Percentiles rank a stretch among this genome's conserved stretches.
Evolutionary conservation across 2,888 invertebrate species (phyloP).

Genomic region (Coleophora flavipennella): DNA sequence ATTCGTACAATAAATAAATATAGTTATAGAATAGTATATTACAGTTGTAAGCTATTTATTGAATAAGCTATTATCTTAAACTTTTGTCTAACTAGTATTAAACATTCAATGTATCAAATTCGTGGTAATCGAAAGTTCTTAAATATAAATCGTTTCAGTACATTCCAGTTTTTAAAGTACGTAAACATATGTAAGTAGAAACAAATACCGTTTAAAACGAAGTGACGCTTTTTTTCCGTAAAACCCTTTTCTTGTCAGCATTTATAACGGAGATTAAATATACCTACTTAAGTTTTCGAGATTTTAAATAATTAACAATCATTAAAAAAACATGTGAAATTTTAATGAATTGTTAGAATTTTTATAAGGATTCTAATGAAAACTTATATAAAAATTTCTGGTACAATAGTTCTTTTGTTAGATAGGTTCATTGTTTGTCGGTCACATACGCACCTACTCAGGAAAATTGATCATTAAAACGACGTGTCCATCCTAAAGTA

Average conservation of each 20-base stretch:
- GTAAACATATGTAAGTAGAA: conserved; percentile 15
- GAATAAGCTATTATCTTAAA: conserved; percentile 45
- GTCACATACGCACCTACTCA: background rate
- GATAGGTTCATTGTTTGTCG: too few relatives aligned
- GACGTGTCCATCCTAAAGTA: conserved; percentile 24
- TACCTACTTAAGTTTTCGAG: too few relatives aligned
- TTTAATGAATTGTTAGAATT: too few relatives aligned
- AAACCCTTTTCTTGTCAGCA: too few relatives aligned
- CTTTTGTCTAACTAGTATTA: conserved; percentile 28
- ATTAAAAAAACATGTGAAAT: too few relatives aligned
- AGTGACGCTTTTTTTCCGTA: too few relatives aligned
- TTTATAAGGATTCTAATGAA: too few relatives aligned
- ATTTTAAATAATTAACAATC: too few relatives aligned
- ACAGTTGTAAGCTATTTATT: conserved; percentile 55
- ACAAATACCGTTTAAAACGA: background rate
- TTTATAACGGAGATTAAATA: too few relatives aligned
- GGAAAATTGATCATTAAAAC: too few relatives aligned
- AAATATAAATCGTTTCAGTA: conserved; percentile 19
- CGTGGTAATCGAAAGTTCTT: conserved; percentile 16
- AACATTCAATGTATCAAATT: conserved; percentile 28
- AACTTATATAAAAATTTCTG: too few relatives aligned
- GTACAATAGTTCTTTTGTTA: too few relatives aligned
- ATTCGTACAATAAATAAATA: conserved; percentile 67
- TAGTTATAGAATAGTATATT: conserved; percentile 31
- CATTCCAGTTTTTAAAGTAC: conserved; percentile 28